Percentiles rank a stretch among this genome's conserved stretches.
phyloP scores from a whole-genome alignment of 2,888 invertebrate genomes.

The Hydroisotoma schaefferi region DNA sequence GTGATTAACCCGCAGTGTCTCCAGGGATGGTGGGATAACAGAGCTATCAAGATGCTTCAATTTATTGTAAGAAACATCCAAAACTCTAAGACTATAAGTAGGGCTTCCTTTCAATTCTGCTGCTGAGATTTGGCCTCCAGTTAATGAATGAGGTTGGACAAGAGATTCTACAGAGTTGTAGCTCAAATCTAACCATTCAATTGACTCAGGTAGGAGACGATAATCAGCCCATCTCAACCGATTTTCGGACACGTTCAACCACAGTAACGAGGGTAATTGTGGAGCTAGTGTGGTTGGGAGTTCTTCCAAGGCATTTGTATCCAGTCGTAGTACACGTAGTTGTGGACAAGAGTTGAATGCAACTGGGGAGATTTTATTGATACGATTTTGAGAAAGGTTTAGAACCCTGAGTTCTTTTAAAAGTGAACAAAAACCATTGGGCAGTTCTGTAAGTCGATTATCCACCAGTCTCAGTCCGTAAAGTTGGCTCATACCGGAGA shows the following conservation, averaged over 20 bases:
- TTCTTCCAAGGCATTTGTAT: constrained; percentile 56
- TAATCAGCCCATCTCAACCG: constrained; percentile 82
- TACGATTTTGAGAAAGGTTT: constrained; percentile 80
- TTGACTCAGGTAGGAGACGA: constrained; percentile 70
- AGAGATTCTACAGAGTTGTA: constrained; percentile 78
- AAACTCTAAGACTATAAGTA: constrained; percentile 53
- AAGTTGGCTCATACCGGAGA: constrained; percentile 78
- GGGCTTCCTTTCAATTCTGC: background rate
- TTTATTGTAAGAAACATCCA: constrained; percentile 86
- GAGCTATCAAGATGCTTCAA: constrained; percentile 75
- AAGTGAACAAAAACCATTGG: constrained; percentile 82
- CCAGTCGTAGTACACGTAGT: constrained; percentile 80
- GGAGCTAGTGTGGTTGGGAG: constrained; percentile 20
- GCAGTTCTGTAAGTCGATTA: constrained; percentile 81
- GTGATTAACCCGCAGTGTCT: constrained; percentile 82
- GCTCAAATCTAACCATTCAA: constrained; percentile 86
- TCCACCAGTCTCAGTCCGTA: constrained; percentile 82
- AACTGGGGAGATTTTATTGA: constrained; percentile 52
- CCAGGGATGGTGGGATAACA: constrained; percentile 82
- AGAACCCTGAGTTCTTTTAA: constrained; percentile 77
- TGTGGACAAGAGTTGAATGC: constrained; percentile 76
- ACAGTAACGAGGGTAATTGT: constrained; percentile 70
- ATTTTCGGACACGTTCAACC: constrained; percentile 90
- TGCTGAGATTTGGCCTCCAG: constrained; percentile 61
- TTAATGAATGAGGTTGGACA: constrained; percentile 58